These are phyloP conservation scores for Phalacrocorax carbo DNA, from an alignment of 2,113 vertebrate species.

Conservation along the genomic window DNA sequence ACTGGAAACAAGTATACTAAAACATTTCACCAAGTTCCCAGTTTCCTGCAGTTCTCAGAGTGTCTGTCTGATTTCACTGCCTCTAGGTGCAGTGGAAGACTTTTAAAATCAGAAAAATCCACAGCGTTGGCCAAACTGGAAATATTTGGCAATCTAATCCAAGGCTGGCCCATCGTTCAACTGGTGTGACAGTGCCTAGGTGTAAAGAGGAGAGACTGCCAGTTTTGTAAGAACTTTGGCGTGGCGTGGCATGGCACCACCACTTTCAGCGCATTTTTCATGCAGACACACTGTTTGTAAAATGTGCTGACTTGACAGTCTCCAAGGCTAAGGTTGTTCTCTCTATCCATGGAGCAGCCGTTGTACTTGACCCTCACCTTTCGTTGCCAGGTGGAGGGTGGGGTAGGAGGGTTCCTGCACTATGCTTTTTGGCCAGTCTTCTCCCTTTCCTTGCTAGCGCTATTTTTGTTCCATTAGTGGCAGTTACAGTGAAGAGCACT, in stretches of 20 bases:
- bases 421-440: background rate
- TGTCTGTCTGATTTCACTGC: background rate
- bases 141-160: background rate
- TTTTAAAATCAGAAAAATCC: background rate
- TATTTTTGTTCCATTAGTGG: background rate
- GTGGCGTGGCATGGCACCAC: background rate
- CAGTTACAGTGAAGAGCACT: background rate
- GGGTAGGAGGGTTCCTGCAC: background rate
- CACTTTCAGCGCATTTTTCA: background rate
- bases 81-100: background rate
- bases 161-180: background rate
- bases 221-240: background rate
- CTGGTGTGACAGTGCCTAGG: background rate
- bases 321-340: background rate
- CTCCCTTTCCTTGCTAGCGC: background rate
- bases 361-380: background rate
- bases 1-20: background rate
- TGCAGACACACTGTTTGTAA: fast-evolving
- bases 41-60: background rate
- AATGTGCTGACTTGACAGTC: background rate
- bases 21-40: background rate
- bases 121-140: background rate
- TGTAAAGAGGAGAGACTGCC: background rate
- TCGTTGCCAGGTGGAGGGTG: background rate
- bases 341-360: background rate